Evolutionary conservation across 2,797 vertebrate genomes (phyloP).

Genomic region (Thaleichthys pacificus): DNA sequence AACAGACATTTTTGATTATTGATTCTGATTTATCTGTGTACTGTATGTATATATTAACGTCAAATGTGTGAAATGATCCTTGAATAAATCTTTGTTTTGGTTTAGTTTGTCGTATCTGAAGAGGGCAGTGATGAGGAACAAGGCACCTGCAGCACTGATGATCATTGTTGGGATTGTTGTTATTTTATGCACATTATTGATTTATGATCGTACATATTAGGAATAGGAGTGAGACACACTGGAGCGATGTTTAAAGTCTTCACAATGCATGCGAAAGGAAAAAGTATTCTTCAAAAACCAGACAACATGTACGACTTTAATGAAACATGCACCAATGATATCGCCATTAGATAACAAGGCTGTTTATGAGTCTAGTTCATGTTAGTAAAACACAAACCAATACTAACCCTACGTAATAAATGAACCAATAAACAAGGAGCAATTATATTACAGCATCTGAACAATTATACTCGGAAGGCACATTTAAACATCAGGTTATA

Average conservation of each 20-base stretch:
- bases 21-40: too few species aligned
- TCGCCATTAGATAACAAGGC: background rate
- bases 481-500: background rate
- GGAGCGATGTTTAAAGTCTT: background rate
- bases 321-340: background rate
- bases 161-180: background rate
- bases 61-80: too few species aligned
- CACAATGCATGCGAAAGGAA: background rate
- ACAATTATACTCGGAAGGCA: background rate
- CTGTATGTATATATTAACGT: too few species aligned
- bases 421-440: background rate
- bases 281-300: background rate
- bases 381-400: slow-evolving; percentile 1
- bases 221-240: background rate
- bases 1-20: too few species aligned
- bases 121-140: background rate
- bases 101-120: background rate
- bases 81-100: too few species aligned
- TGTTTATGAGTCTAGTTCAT: background rate
- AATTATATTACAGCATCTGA: background rate
- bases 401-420: background rate
- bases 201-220: slow-evolving; percentile 1
- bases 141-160: background rate
- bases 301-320: background rate
- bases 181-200: background rate